A percentile compares a stretch with the other conserved stretches of the same genome.
These are phyloP conservation scores for Thymelicus sylvestris DNA, from an alignment of 2,888 invertebrate species.

Conservation along the genomic window DNA sequence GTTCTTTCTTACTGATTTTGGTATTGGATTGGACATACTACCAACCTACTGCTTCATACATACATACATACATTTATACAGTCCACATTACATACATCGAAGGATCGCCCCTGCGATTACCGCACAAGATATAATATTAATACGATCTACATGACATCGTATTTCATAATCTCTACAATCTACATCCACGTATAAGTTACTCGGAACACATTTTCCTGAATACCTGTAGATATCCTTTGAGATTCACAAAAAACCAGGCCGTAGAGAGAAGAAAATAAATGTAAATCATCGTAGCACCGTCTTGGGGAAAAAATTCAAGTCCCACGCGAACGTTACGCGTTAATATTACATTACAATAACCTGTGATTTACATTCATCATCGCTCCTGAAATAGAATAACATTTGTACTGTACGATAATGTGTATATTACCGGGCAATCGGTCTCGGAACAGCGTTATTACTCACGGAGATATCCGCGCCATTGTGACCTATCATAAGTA, in stretches of 20 bases:
- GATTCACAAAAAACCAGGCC: background rate
- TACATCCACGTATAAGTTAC: too few species aligned
- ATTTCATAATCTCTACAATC: too few species aligned
- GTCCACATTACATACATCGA: too few species aligned
- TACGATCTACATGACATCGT: too few species aligned
- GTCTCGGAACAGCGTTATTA: constrained; percentile 20
- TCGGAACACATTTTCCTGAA: background rate
- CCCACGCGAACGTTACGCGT: background rate
- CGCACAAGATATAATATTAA: too few species aligned
- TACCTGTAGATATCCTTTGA: background rate
- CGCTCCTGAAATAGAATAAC: background rate
- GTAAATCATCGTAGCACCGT: background rate
- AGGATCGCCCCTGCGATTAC: too few species aligned
- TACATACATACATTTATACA: too few species aligned
- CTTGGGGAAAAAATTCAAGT: background rate
- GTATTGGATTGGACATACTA: too few species aligned
- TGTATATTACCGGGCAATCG: constrained; percentile 13
- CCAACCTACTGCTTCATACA: too few species aligned
- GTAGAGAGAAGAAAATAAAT: background rate
- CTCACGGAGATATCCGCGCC: constrained; percentile 26
- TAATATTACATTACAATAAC: background rate
- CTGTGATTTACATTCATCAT: background rate
- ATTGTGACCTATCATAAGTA: constrained; percentile 33
- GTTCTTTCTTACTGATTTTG: too few species aligned
- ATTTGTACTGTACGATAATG: background rate